Evolutionary conservation across 2,113 vertebrate species (phyloP).

Genomic region (Dicrurus megarhynchus): DNA sequence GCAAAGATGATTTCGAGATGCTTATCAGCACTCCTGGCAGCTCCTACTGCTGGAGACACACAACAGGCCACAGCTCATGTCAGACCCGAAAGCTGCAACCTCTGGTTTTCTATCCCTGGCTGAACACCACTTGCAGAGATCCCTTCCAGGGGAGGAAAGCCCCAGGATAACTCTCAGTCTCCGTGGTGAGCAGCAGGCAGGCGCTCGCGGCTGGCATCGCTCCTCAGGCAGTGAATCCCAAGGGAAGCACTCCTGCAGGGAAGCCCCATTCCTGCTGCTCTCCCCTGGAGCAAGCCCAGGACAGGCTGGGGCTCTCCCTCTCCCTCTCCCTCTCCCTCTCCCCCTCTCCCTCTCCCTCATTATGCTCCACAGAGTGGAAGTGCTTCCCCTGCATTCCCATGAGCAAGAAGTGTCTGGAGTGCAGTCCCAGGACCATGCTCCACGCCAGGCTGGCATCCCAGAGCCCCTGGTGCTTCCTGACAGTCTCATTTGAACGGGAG

Average conservation of each 20-base stretch:
- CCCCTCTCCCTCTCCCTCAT: not conserved
- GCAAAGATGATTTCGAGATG: not conserved
- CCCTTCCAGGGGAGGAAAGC: not conserved
- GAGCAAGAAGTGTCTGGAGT: not conserved
- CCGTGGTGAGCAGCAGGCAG: not conserved
- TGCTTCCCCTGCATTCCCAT: not conserved
- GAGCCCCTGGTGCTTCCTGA: not conserved
- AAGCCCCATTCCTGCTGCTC: not conserved
- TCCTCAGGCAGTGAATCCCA: not conserved
- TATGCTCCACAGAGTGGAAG: rapidly evolving
- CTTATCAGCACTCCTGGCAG: not conserved
- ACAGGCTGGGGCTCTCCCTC: not conserved
- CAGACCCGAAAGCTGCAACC: not conserved
- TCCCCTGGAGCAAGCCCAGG: not conserved
- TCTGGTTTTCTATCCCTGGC: not conserved
- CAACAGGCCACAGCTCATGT: not conserved
- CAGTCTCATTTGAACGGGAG: not conserved
- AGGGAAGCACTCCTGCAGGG: not conserved
- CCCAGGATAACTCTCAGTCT: not conserved
- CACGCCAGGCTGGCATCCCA: rapidly evolving
- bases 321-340: not conserved
- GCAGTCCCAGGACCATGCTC: not conserved
- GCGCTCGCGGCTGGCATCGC: rapidly evolving
- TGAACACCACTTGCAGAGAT: not conserved
- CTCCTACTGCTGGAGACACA: not conserved